Conservation (phyloP, 53 echinoderm and acorn worm genomes). For the Apostichopus leukothele region DNA sequence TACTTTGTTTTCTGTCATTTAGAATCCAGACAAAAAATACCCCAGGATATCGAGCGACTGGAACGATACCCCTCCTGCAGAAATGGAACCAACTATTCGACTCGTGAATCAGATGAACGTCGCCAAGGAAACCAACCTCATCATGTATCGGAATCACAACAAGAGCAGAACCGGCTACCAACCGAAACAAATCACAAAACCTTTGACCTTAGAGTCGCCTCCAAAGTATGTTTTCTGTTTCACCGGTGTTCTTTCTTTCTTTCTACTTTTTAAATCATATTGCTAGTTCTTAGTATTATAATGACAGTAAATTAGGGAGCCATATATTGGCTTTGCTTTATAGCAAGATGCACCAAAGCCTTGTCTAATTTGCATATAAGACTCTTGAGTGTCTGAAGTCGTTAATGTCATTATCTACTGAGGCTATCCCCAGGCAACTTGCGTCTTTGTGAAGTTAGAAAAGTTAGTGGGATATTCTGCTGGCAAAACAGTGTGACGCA, state of each 20-base stretch:
- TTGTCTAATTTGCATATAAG: no score
- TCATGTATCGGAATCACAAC: constrained; percentile 86
- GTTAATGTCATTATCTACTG: no score
- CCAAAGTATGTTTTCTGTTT: not conserved
- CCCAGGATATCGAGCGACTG: constrained; percentile 91
- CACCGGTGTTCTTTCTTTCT: not conserved
- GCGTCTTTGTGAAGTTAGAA: no score
- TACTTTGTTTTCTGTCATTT: not conserved
- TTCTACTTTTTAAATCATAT: not conserved
- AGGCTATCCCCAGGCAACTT: no score
- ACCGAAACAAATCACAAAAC: constrained; percentile 26
- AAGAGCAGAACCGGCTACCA: constrained; percentile 36
- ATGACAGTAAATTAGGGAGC: no score
- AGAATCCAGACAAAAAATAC: constrained; percentile 88
- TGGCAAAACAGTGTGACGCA: no score
- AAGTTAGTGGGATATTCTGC: no score
- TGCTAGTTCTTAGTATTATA: no score
- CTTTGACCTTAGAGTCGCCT: constrained; percentile 22
- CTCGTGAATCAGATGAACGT: constrained; percentile 99
- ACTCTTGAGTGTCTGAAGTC: no score
- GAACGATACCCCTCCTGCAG: constrained; percentile 74
- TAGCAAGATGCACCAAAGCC: no score
- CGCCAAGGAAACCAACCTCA: constrained; percentile 95
- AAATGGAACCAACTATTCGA: constrained; percentile 73
- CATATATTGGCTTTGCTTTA: no score